Base-by-base conservation (phyloP, 1,140 invertebrate species). In the Delia radicum region DNA sequence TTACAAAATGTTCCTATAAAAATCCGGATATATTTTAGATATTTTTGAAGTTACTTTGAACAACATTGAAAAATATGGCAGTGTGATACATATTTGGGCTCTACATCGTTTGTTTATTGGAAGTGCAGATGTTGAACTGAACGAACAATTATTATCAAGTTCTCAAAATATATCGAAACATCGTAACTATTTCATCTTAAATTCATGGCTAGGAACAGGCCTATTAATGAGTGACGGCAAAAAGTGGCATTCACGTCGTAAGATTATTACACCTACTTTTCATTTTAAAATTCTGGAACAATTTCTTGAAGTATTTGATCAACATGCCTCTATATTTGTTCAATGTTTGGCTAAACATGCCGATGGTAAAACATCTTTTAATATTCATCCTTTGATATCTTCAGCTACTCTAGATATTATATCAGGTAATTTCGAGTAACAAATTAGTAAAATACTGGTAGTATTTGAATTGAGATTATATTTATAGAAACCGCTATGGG, bases 401-500 rank as follows among this genome's bases (percentile, higher is more conserved):
- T n/a, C 46, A n/a, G 15, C 29, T 7, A 28, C 76, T 27, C 72
- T 77, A 55, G 73, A 77, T 75, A 42, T 71, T 15, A 77, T 77
- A 46, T 62, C 76, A 2, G 93, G 84, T 76, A n/a, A n/a, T n/a
- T n/a, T n/a, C n/a, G n/a, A n/a, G n/a, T n/a, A n/a, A n/a, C n/a
- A n/a, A n/a, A n/a, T n/a, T n/a, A n/a, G n/a, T n/a, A n/a, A n/a
- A n/a, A n/a, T n/a, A 5, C 31, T 33, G 31, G 31, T 33, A 4
- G 4, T 33, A 33, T 33, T 33, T 33, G 10, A 33, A 33, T 5
- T 33, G 10, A 33, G 82, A 10, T 63, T 85, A 75, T 81, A 85
- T 27, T 82, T n/a, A 78, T 85, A 88, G 94, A 97, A 87, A 94
- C 93, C 3, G 93, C 94, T 1, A 96, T 96, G 94, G 95, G 95